Percentiles rank a stretch among this genome's conserved stretches.
These are phyloP conservation scores for Xiphophorus couchianus DNA, from an alignment of 2,113 vertebrate species.

Conservation along the genomic window DNA sequence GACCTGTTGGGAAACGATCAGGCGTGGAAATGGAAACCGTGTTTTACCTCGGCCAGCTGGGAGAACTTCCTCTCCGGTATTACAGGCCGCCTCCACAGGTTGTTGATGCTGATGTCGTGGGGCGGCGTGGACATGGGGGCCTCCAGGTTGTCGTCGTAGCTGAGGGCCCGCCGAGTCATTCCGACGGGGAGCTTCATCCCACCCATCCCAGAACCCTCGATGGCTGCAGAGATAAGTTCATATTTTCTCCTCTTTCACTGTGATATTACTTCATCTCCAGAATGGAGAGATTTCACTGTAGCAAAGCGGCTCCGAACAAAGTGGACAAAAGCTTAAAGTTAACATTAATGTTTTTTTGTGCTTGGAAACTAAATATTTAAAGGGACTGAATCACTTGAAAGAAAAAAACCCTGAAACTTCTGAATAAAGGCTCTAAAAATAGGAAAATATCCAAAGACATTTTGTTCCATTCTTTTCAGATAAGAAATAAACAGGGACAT, in stretches of 20 bases:
- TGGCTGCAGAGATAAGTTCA: conserved; percentile 55
- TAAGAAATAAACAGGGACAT: too few relatives aligned
- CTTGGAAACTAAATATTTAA: too few relatives aligned
- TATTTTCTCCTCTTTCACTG: neutral
- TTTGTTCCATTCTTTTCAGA: too few relatives aligned
- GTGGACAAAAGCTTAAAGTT: too few relatives aligned
- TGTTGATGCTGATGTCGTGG: conserved; percentile 87
- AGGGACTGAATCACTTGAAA: too few relatives aligned
- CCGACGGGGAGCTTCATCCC: conserved; percentile 92
- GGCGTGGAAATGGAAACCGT: neutral
- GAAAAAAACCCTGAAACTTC: too few relatives aligned
- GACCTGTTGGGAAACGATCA: neutral
- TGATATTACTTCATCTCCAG: neutral
- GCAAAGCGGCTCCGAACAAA: neutral
- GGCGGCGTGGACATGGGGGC: conserved; percentile 94
- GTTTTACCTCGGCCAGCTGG: conserved; percentile 87
- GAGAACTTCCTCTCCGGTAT: conserved; percentile 93
- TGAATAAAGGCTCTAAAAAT: too few relatives aligned
- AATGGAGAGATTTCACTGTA: neutral
- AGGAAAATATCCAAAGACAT: too few relatives aligned
- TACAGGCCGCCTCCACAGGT: conserved; percentile 90
- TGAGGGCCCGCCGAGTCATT: conserved; percentile 91
- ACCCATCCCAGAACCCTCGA: conserved; percentile 79
- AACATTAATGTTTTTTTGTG: too few relatives aligned
- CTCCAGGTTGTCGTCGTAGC: conserved; percentile 95